phyloP scores from a whole-genome alignment of 2,113 vertebrate genomes.

The Anthoscopus minutus region DNA sequence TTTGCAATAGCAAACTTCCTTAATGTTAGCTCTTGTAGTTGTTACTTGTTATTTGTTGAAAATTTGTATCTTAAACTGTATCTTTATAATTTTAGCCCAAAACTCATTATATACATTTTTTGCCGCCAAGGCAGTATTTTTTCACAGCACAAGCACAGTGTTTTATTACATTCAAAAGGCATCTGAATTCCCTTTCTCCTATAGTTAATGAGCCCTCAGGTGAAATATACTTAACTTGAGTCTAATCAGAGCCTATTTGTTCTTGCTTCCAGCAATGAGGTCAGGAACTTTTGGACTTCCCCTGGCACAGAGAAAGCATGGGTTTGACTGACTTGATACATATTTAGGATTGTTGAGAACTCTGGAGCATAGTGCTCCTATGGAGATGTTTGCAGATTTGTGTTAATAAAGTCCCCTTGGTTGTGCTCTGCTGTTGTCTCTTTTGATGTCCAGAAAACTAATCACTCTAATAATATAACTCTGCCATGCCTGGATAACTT shows the following conservation, averaged over 20 bases:
- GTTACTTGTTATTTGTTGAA: constrained; percentile 14
- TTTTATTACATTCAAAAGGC: constrained; percentile 51
- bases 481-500: constrained; percentile 3
- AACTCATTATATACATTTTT: constrained; percentile 53
- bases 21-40: not conserved
- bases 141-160: constrained; percentile 32
- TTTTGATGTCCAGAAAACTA: constrained; percentile 55
- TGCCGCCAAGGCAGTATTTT: constrained; percentile 60
- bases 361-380: constrained; percentile 43
- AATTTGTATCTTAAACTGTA: constrained; percentile 28
- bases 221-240: constrained; percentile 50
- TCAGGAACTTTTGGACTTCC: constrained; percentile 60
- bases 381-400: constrained; percentile 39
- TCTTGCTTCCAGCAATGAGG: constrained; percentile 58
- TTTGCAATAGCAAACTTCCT: not conserved
- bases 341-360: constrained; percentile 39
- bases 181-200: constrained; percentile 53
- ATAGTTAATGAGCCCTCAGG: constrained; percentile 59
- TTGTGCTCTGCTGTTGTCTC: not conserved
- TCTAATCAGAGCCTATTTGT: constrained; percentile 62
- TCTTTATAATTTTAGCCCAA: constrained; percentile 31
- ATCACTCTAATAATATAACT: constrained; percentile 20
- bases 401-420: constrained; percentile 44
- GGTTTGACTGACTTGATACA: constrained; percentile 30
- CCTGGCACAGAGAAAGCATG: constrained; percentile 18